phyloP scores from a whole-genome alignment of 2,888 invertebrate species.

The Melanargia galathea region DNA sequence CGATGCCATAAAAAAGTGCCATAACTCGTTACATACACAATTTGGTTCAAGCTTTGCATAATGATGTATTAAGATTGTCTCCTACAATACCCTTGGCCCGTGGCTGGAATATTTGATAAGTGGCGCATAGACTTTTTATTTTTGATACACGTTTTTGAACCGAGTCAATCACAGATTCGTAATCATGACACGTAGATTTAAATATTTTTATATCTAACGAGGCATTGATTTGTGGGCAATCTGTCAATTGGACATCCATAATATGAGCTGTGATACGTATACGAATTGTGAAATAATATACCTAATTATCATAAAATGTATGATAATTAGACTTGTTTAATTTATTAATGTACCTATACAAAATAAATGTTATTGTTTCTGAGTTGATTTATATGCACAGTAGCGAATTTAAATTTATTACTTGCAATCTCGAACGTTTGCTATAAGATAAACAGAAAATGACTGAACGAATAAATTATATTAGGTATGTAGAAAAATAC shows the following conservation, averaged over 20 bases:
- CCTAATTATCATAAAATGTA: constrained; percentile 15
- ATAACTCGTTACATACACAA: constrained; percentile 36
- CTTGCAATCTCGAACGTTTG: too few species aligned
- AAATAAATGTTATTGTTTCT: background rate
- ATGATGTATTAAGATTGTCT: constrained; percentile 33
- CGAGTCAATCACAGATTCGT: constrained; percentile 32
- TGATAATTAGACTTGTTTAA: background rate
- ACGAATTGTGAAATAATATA: constrained; percentile 19
- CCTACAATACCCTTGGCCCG: constrained; percentile 34
- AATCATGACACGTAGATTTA: constrained; percentile 38
- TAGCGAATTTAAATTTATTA: background rate
- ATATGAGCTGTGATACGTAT: constrained; percentile 18
- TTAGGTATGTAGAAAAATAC: too few species aligned
- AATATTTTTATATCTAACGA: constrained; percentile 35
- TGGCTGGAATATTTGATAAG: constrained; percentile 31
- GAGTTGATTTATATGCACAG: background rate
- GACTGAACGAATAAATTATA: too few species aligned
- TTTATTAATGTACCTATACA: background rate
- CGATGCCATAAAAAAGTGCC: constrained; percentile 28
- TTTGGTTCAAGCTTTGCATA: constrained; percentile 34
- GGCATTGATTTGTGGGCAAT: constrained; percentile 35
- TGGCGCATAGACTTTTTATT: constrained; percentile 12
- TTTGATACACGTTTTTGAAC: constrained; percentile 15
- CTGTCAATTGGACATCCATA: constrained; percentile 31
- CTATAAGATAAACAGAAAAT: too few species aligned